These are phyloP conservation scores for Myotis daubentonii DNA, from an alignment of 2,797 vertebrate species.

Conservation along the genomic window DNA sequence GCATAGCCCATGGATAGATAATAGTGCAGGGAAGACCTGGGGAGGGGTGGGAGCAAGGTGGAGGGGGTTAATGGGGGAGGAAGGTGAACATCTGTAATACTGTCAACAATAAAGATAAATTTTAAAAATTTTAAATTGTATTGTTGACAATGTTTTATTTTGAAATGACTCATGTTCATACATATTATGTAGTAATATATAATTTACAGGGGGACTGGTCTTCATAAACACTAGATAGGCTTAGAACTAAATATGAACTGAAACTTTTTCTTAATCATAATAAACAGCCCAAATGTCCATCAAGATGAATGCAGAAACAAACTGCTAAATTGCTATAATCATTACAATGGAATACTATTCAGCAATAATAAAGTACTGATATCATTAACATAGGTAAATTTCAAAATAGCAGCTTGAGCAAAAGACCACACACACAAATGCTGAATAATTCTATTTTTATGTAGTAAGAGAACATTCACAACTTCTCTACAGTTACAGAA, in stretches of 20 bases:
- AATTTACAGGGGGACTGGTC: background rate
- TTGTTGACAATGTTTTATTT: background rate
- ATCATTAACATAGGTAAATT: background rate
- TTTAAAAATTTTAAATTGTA: background rate
- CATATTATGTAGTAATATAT: background rate
- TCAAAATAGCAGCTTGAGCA: background rate
- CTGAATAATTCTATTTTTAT: background rate
- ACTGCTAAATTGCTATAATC: background rate
- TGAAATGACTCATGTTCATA: slow-evolving; percentile 12
- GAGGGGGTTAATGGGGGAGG: no score
- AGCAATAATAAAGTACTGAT: background rate
- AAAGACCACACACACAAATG: background rate
- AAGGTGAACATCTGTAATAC: no score
- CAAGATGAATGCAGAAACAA: slow-evolving; percentile 5
- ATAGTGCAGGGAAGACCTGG: no score
- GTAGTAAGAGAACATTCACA: background rate
- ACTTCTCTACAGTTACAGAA: background rate
- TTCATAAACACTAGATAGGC: background rate
- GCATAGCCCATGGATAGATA: no score
- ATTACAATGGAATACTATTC: background rate
- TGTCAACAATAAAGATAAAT: no score
- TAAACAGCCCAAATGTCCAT: background rate
- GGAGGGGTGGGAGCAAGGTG: no score
- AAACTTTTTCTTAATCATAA: background rate
- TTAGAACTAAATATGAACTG: background rate